Evolutionary conservation across 92 coral and sea anemone genomes (phyloP), one percentile per base, ranked within the genome.

Genomic region (Umimayanthus kanabou): DNA sequence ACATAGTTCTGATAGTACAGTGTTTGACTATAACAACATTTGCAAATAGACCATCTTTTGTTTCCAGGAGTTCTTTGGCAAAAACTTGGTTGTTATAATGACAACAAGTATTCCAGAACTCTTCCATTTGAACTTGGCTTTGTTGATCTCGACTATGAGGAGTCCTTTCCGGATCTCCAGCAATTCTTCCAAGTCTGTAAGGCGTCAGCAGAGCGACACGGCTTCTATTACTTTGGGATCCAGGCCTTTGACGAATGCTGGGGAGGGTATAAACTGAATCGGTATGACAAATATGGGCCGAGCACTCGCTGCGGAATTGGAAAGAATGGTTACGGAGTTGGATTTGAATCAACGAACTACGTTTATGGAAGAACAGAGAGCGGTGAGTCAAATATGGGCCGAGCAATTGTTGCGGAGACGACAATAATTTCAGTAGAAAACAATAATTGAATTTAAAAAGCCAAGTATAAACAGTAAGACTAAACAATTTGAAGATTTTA

Each of bases 191-290:
- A 78, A 6, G 65, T 78, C 28, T 78, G 81, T 61, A 78, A 39
- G n/a, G 1, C 25, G 10, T 39, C 4, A 13, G 81, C 81, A 45
- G 81, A 78, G 39, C 47, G 66, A 4, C 39, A 78, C 15, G 33
- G 66, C 11, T 49, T 78, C 50, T 49, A 78, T 9, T 78, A 47
- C 28, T 78, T 78, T 47, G 81, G 81, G 13, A 78, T 78, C 58
- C 81, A 78, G 66, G 81, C 81, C 13, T 47, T 20, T 18, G 26
- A 49, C 58, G 81, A 78, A 22, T 78, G 81, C 15, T 78, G 81
- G 81, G 81, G 64, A 78, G 81, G 81, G 37, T 78, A 78, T 26
- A 78, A 78, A 47, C 22, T 26, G 20, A 47, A 25, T 13, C 81
- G 65, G 7, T 78, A 78, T 78, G 66, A 45, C 45, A 45, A 47